These are phyloP conservation scores for Lutjanus erythropterus DNA, from an alignment of 2,113 vertebrate species.

Conservation along the genomic window DNA sequence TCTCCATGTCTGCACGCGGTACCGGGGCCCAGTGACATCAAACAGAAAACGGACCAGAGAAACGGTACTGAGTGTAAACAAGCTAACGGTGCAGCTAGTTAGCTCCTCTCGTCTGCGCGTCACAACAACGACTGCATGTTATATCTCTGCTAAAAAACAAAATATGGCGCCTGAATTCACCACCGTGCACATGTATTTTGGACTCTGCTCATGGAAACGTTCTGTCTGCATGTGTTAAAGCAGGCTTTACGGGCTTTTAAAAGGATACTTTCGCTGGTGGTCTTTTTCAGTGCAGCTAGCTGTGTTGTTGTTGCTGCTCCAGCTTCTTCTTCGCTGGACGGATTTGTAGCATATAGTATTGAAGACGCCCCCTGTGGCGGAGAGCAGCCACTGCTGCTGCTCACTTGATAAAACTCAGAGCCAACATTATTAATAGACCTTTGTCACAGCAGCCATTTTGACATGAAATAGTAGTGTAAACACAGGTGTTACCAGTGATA, in stretches of 20 bases:
- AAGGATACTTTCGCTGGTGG: not conserved
- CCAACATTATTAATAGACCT: too few relatives aligned
- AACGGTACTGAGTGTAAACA: constrained; percentile 7
- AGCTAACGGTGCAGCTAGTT: constrained; percentile 39
- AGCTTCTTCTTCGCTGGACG: constrained; percentile 39
- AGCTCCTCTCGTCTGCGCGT: constrained; percentile 9
- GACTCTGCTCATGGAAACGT: not conserved
- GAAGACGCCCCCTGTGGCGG: constrained; percentile 14
- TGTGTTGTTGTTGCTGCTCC: constrained; percentile 64
- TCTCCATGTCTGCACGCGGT: constrained; percentile 76
- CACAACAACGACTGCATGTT: constrained; percentile 6
- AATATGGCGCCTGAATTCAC: not conserved
- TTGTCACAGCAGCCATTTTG: too few relatives aligned
- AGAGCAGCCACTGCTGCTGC: not conserved
- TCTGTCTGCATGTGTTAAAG: not conserved
- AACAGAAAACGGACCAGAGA: constrained; percentile 11
- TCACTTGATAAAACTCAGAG: not conserved
- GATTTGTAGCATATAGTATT: not conserved
- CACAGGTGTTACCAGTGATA: too few relatives aligned
- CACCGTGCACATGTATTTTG: not conserved
- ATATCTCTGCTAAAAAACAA: not conserved
- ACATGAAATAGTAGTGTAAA: too few relatives aligned
- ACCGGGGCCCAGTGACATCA: constrained; percentile 48
- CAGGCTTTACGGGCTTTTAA: too few relatives aligned
- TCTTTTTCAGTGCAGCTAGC: constrained; percentile 15